Conservation (phyloP, 2,797 vertebrate genomes). For the Labroides dimidiatus region DNA sequence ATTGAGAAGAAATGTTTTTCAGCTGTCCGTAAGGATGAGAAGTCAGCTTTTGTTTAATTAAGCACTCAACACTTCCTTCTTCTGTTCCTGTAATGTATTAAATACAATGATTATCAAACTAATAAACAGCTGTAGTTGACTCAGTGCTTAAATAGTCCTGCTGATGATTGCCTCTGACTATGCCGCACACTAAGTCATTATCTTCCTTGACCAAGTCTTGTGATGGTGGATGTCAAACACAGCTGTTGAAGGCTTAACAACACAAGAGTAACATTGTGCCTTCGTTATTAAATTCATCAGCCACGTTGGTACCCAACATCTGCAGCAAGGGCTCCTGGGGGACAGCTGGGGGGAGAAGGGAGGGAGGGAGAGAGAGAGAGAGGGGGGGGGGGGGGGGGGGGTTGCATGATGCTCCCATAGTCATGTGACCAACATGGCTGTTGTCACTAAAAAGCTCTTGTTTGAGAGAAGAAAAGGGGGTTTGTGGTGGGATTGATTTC, state of each 20-base stretch:
- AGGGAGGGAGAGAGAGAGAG: too few relatives aligned
- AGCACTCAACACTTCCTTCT: not conserved
- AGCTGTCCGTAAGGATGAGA: too few relatives aligned
- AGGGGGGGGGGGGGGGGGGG: not conserved
- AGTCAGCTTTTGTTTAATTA: not conserved
- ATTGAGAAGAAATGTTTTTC: not conserved
- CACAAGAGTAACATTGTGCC: slow-evolving; percentile 58
- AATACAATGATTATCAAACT: not conserved
- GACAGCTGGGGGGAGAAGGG: slow-evolving; percentile 11
- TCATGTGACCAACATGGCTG: slow-evolving; percentile 72
- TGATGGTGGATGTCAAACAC: slow-evolving; percentile 44
- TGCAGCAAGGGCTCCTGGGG: slow-evolving; percentile 57
- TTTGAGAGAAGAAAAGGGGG: slow-evolving; percentile 73
- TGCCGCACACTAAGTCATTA: slow-evolving; percentile 21
- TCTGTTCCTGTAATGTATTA: not conserved
- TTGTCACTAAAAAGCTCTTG: slow-evolving; percentile 72
- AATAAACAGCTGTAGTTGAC: slow-evolving; percentile 9
- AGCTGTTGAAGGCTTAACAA: slow-evolving; percentile 45
- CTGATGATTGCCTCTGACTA: slow-evolving; percentile 15
- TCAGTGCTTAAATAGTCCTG: not conserved
- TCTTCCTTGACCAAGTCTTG: slow-evolving; percentile 40
- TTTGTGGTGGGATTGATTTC: slow-evolving; percentile 73
- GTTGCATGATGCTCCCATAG: slow-evolving; percentile 50
- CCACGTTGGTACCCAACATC: slow-evolving; percentile 59
- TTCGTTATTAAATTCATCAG: slow-evolving; percentile 41